Conservation (phyloP, 35 echinoderm and acorn worm species). For the Anneissia japonica region DNA sequence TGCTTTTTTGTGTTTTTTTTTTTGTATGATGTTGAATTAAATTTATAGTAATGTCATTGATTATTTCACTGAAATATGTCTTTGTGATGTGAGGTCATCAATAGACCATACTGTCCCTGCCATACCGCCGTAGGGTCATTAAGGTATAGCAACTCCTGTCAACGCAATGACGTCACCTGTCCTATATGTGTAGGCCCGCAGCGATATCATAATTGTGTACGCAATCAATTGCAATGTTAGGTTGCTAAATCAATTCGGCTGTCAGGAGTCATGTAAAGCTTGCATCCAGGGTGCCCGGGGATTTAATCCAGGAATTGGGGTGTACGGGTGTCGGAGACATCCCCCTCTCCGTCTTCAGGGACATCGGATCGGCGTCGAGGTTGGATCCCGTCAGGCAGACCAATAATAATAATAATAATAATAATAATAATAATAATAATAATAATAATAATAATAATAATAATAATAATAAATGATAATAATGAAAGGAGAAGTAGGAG, state of each 20-base stretch:
- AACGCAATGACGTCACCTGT: not conserved
- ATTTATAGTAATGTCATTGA: no score
- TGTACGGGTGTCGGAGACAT: not conserved
- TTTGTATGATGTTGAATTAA: no score
- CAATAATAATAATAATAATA: conserved; percentile 1
- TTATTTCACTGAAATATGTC: not conserved
- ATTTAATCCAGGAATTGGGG: not conserved
- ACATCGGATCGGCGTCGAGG: not conserved
- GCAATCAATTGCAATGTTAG: not conserved
- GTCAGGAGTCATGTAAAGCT: not conserved
- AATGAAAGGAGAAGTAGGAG: no score
- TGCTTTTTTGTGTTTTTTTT: no score
- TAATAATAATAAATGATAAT: conserved; percentile 3
- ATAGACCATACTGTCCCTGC: not conserved
- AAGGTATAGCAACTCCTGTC: not conserved
- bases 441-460: conserved; percentile 3
- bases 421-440: conserved; percentile 3
- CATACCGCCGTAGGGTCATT: not conserved
- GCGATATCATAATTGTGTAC: not conserved
- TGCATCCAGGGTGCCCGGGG: not conserved
- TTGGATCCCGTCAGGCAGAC: not conserved
- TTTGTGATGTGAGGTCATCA: not conserved
- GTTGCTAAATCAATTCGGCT: not conserved
- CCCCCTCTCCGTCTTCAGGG: not conserved
- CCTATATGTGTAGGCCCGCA: not conserved